Percentiles rank a stretch among this genome's conserved stretches.
These are phyloP conservation scores for Tipula unca DNA, from an alignment of 2,888 invertebrate genomes.

Conservation along the genomic window DNA sequence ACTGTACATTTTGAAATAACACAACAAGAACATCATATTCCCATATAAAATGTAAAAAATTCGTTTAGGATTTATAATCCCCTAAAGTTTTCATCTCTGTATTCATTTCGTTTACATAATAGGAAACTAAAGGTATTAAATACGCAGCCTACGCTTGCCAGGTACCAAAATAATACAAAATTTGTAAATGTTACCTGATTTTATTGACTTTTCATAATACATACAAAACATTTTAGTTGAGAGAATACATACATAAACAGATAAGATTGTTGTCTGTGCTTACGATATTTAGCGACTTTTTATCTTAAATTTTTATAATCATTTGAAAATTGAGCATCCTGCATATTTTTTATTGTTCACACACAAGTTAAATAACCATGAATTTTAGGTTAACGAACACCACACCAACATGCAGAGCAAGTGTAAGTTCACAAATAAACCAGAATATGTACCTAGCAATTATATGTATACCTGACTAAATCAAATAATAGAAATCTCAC, in stretches of 20 bases:
- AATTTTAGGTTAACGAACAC: background rate
- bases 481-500: too few species aligned
- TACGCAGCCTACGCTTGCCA: background rate
- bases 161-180: background rate
- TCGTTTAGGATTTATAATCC: background rate
- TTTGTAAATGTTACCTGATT: background rate
- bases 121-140: background rate
- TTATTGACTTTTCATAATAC: background rate
- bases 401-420: too few species aligned
- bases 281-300: background rate
- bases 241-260: background rate
- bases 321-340: background rate
- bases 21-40: background rate
- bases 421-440: too few species aligned
- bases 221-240: background rate
- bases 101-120: background rate
- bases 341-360: background rate
- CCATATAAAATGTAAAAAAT: background rate
- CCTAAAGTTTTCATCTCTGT: background rate
- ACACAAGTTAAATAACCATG: background rate
- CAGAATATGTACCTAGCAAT: too few species aligned
- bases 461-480: too few species aligned
- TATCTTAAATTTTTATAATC: background rate
- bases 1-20: background rate
- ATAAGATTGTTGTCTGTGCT: background rate